Evolutionary conservation across 2,888 invertebrate species (phyloP).

Genomic region (Trilocha varians): DNA sequence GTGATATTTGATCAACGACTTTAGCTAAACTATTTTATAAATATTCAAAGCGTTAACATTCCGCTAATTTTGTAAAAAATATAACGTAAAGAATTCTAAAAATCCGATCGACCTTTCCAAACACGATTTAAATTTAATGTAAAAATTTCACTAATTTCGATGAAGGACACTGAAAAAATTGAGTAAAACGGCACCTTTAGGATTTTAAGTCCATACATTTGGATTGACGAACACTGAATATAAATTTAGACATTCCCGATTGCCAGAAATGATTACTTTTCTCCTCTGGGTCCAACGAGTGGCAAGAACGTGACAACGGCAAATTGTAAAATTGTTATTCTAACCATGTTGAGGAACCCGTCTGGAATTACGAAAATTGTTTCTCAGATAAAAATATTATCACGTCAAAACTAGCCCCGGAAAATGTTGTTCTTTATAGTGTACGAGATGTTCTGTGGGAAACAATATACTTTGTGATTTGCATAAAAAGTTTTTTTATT

Average conservation of each 20-base stretch:
- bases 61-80: neutral
- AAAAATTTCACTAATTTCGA: constrained; percentile 1
- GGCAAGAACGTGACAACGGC: constrained; percentile 55
- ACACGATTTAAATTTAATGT: constrained; percentile 2
- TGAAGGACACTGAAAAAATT: constrained; percentile 8
- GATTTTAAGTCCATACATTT: constrained; percentile 43
- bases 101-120: constrained; percentile 1
- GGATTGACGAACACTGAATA: constrained; percentile 56
- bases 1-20: too few relatives aligned
- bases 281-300: constrained; percentile 53
- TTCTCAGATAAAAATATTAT: constrained; percentile 46
- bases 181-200: constrained; percentile 25
- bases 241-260: constrained; percentile 56
- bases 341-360: constrained; percentile 55
- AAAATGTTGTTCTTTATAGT: constrained; percentile 14
- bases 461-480: too few relatives aligned
- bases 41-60: neutral
- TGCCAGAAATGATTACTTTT: constrained; percentile 62
- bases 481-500: too few relatives aligned
- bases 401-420: constrained; percentile 36
- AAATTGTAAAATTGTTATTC: constrained; percentile 70
- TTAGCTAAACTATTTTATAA: too few relatives aligned
- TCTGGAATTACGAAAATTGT: constrained; percentile 63
- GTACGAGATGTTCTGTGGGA: too few relatives aligned
- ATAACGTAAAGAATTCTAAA: neutral